phyloP scores from a whole-genome alignment of 2,888 invertebrate species.

The Drosophila merina region DNA sequence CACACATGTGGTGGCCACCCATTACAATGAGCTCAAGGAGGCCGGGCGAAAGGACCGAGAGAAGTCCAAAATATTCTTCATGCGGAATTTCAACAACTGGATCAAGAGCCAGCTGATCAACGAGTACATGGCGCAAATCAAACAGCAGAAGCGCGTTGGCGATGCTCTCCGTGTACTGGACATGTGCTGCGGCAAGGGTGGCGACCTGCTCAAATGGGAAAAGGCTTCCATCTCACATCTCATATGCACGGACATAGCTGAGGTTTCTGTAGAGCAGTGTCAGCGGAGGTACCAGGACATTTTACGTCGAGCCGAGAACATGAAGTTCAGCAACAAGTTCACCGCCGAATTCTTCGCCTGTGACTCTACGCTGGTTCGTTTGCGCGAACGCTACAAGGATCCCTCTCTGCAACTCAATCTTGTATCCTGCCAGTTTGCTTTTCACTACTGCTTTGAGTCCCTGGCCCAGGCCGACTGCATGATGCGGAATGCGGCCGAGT shows the following conservation, averaged over 20 bases:
- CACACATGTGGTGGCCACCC: constrained; percentile 89
- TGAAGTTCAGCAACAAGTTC: constrained; percentile 86
- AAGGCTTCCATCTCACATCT: constrained; percentile 92
- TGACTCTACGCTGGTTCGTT: constrained; percentile 93
- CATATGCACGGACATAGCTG: constrained; percentile 97
- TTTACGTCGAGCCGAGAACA: constrained; percentile 79
- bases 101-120: constrained; percentile 97
- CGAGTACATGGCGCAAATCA: constrained; percentile 89
- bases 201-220: constrained; percentile 98
- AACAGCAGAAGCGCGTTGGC: constrained; percentile 87
- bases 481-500: constrained; percentile 96
- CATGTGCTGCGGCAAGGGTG: constrained; percentile 99
- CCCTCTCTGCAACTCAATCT: constrained; percentile 92
- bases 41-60: constrained; percentile 91
- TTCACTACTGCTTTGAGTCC: constrained; percentile 98
- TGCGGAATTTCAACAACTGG: constrained; percentile 99
- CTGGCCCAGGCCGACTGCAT: constrained; percentile 94
- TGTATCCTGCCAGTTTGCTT: constrained; percentile 98
- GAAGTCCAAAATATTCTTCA: constrained; percentile 95
- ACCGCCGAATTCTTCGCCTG: constrained; percentile 95
- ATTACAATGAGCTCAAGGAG: constrained; percentile 96
- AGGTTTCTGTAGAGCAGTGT: constrained; percentile 95
- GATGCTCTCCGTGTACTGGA: constrained; percentile 91
- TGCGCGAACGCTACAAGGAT: constrained; percentile 91
- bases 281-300: constrained; percentile 92